These are phyloP conservation scores for Tamandua tetradactyla DNA, from an alignment of 2,797 vertebrate species.

Conservation along the genomic window DNA sequence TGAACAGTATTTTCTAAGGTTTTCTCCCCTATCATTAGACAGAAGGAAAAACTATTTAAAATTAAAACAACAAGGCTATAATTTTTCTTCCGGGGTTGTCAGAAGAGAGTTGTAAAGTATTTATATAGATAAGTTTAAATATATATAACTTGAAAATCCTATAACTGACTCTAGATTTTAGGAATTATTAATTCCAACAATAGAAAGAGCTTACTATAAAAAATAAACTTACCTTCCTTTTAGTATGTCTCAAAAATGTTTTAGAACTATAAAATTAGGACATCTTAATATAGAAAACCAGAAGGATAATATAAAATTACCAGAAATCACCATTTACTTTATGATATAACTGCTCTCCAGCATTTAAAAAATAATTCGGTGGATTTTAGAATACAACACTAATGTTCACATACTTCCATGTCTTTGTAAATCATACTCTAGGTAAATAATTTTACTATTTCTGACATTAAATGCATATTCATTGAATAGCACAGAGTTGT, in stretches of 20 bases:
- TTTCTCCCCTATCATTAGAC: neutral
- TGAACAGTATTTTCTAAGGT: neutral
- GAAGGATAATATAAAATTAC: neutral
- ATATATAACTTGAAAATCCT: conserved; percentile 27
- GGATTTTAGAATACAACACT: conserved; percentile 26
- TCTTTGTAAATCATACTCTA: neutral
- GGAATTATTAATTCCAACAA: neutral
- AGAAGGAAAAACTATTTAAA: conserved; percentile 5
- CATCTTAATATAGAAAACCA: conserved; percentile 23
- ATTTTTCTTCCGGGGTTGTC: neutral
- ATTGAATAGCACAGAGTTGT: neutral
- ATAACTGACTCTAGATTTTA: conserved; percentile 8
- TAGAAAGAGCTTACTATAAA: neutral
- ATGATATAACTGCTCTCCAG: neutral
- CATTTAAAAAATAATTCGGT: conserved; percentile 24
- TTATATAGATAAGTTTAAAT: neutral
- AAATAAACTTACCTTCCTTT: neutral
- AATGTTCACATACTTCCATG: neutral
- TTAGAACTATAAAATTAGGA: conserved; percentile 29
- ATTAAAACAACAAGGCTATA: neutral
- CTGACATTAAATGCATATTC: neutral
- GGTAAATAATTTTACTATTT: conserved; percentile 7
- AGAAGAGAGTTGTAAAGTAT: neutral
- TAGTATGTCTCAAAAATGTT: conserved; percentile 18
- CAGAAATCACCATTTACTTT: neutral